Conservation (phyloP, 2,888 invertebrate genomes). For the Rhopalosiphum nymphaeae region DNA sequence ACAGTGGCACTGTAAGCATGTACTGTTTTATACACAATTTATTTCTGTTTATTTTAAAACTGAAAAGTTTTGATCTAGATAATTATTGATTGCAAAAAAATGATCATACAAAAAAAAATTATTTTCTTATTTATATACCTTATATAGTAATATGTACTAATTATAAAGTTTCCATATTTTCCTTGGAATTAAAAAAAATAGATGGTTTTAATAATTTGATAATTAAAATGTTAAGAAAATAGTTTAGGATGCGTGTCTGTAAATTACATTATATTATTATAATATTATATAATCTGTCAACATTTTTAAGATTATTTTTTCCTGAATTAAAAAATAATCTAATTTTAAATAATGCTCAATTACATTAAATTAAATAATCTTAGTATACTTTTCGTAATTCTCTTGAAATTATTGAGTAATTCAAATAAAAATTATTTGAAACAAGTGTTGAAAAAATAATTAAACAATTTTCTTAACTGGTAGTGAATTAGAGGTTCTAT, state of each 20-base stretch:
- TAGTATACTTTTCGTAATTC: background rate
- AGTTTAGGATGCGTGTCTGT: background rate
- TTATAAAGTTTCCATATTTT: background rate
- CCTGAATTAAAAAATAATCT: background rate
- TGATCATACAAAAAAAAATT: background rate
- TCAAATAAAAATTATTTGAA: background rate
- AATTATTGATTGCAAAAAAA: background rate
- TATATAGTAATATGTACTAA: background rate
- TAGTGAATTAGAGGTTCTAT: background rate
- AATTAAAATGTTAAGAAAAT: constrained; percentile 1
- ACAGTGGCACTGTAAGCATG: too few species aligned
- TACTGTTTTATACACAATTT: background rate
- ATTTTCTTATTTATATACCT: background rate
- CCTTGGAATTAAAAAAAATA: background rate
- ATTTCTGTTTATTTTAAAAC: background rate
- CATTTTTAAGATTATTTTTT: background rate
- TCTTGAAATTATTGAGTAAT: background rate
- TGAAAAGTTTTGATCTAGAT: background rate
- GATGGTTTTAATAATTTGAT: background rate
- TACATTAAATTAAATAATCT: background rate
- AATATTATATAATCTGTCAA: background rate
- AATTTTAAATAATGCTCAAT: background rate
- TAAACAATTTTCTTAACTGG: background rate
- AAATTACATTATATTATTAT: background rate
- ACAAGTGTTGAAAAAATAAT: background rate